These are phyloP conservation scores for Pygoscelis adeliae DNA, from an alignment of 2,113 vertebrate genomes.

Conservation along the genomic window DNA sequence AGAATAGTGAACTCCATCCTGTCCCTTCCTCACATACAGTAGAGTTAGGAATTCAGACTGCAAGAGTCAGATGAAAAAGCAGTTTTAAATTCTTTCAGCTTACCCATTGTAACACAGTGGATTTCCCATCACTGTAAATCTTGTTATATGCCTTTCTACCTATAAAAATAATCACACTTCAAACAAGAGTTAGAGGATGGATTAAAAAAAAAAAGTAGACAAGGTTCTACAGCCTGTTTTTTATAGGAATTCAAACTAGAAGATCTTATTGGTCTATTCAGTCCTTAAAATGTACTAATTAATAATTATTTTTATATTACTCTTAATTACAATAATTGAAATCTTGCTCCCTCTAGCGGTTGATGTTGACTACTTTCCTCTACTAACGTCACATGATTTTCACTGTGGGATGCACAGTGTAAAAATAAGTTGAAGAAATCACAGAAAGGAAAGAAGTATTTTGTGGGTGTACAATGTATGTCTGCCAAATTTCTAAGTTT, in stretches of 20 bases:
- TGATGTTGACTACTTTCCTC: not conserved
- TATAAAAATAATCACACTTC: not conserved
- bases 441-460: not conserved
- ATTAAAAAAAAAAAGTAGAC: not conserved
- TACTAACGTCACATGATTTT: not conserved
- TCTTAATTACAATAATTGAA: not conserved
- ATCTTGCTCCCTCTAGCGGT: slow-evolving; percentile 36
- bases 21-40: not conserved
- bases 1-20: not conserved
- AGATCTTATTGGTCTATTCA: not conserved
- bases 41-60: not conserved
- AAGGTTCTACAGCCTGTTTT: not conserved
- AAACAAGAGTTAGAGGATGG: not conserved
- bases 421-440: not conserved
- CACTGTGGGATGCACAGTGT: not conserved
- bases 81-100: not conserved
- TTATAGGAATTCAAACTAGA: not conserved
- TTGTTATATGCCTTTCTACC: not conserved
- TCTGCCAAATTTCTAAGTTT: not conserved
- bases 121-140: not conserved
- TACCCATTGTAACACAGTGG: not conserved
- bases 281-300: not conserved
- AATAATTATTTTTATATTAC: not conserved
- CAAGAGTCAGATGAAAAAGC: not conserved
- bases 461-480: not conserved